Evolutionary conservation across 2,113 vertebrate species (phyloP), one percentile per base, ranked within the genome.

Genomic region (Calonectris borealis): DNA sequence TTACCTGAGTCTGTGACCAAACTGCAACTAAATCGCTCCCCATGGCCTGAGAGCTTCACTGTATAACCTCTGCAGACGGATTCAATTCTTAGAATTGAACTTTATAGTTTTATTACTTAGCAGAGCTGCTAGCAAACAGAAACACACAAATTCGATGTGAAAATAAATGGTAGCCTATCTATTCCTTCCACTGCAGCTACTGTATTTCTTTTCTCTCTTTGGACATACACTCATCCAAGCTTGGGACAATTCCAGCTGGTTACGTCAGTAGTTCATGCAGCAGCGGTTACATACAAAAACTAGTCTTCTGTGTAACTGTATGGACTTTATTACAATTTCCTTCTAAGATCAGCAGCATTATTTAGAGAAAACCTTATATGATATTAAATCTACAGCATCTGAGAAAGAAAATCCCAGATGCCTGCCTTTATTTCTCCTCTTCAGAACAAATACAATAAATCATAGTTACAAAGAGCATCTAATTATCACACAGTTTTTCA

Each of bases 141-240:
- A 95, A 73, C 32, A 54, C 44, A 72, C 19, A 93, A 36, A 88
- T 24, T 22, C 10, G 2, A 69, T 58, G 36, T 49, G 27, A 62
- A 90, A 87, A 88, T 57, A 78, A 88, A 58, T 11, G 26, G 52
- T 54, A 73, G 46, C 54, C 48, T 88, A 36, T 65, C 72, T 90
- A 11, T 60, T 87, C 52, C 72, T 94, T 87, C 36, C 70, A 82
- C 65, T 79, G 78, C 61, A 83, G 65, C 73, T 77, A 94, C 92
- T 76, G 58, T 92, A 66, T 92, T 95, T 96, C 87, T 78, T 66
- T 80, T 88, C 68, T 90, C 84, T 96, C 83, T 93, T 82, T 89
- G 77, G 69, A 76, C 79, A 96, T 97, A 96, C 65, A 93, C 69
- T 90, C 77, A 88, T 86, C 57, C 92, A 94, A 95, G 64, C 89